Evolutionary conservation across 1,140 invertebrate species (phyloP).

Genomic region (Nephotettix cincticeps): DNA sequence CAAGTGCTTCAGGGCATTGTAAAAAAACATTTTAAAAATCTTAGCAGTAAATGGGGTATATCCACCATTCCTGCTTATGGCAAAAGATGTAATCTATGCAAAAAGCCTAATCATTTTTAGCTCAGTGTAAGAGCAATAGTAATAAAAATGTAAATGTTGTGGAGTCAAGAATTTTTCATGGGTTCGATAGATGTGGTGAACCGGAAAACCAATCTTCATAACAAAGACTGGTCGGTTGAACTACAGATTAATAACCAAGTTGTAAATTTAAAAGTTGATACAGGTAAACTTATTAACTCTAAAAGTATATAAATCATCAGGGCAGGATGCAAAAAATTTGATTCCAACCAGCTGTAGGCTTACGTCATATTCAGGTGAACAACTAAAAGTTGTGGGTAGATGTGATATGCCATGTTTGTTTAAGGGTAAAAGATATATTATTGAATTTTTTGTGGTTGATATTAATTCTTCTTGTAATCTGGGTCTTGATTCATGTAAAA

Average conservation of each 20-base stretch:
- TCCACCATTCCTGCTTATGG: not conserved
- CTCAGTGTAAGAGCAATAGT: too few relatives aligned
- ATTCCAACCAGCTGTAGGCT: not conserved
- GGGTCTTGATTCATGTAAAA: not conserved
- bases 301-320: not conserved
- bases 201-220: not conserved
- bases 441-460: not conserved
- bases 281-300: not conserved
- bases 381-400: not conserved
- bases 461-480: not conserved
- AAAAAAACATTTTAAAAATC: too few relatives aligned
- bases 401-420: not conserved
- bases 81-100: not conserved
- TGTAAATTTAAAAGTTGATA: not conserved
- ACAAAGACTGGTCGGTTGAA: not conserved
- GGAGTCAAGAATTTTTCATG: too few relatives aligned
- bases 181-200: not conserved
- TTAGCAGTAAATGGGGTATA: not conserved
- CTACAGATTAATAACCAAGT: not conserved
- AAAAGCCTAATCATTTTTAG: not conserved
- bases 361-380: not conserved
- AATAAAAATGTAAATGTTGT: too few relatives aligned
- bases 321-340: not conserved
- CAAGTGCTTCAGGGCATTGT: too few relatives aligned
- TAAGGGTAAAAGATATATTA: constrained; percentile 5